These are phyloP conservation scores for Microcebus jonahi DNA, from an alignment of 2,113 vertebrate genomes.

Conservation along the genomic window DNA sequence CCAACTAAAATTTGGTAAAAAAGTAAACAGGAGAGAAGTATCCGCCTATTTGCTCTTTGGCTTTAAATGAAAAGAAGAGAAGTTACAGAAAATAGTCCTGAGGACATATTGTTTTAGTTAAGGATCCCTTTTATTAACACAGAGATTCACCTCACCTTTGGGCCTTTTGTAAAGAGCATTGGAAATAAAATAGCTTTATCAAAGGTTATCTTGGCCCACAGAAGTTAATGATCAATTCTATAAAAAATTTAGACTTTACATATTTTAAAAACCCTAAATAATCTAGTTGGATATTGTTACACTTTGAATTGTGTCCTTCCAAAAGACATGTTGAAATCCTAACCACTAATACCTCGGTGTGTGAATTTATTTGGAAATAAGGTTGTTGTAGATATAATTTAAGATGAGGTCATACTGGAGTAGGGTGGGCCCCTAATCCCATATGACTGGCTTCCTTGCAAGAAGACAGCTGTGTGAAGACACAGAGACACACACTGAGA, in stretches of 20 bases:
- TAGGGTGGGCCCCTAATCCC: neutral
- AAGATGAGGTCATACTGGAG: neutral
- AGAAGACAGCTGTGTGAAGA: neutral
- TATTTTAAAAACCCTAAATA: conserved; percentile 1
- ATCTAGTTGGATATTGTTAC: neutral
- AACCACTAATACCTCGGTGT: neutral
- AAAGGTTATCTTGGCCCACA: neutral
- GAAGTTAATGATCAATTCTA: neutral
- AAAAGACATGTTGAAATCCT: neutral
- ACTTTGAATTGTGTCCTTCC: neutral
- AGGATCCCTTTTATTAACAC: neutral
- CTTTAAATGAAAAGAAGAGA: conserved; percentile 39
- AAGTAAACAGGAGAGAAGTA: conserved; percentile 32
- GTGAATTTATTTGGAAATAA: neutral
- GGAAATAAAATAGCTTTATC: neutral
- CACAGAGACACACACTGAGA: neutral
- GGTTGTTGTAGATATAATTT: neutral
- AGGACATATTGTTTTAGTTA: neutral
- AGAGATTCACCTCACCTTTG: neutral
- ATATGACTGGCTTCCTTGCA: neutral
- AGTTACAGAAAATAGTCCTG: conserved; percentile 1
- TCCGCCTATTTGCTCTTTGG: conserved; percentile 12
- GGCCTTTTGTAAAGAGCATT: neutral
- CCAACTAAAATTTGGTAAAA: conserved; percentile 6
- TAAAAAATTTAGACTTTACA: neutral